phyloP scores from a whole-genome alignment of 2,113 vertebrate genomes.

The Mobula hypostoma region DNA sequence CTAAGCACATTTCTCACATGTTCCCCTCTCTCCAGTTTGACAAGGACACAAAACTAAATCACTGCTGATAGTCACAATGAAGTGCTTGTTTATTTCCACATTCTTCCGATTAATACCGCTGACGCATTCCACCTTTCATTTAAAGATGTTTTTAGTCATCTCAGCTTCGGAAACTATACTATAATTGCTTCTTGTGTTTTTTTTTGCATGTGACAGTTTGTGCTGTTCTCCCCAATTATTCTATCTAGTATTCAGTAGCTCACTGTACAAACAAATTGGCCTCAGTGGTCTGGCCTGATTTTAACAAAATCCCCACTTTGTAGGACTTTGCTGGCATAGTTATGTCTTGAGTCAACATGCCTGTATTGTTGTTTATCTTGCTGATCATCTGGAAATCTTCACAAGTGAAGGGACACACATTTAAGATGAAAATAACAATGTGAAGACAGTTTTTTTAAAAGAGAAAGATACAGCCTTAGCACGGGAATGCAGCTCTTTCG shows the following conservation, averaged over 20 bases:
- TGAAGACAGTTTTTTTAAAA: constrained; percentile 4
- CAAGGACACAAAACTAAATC: constrained; percentile 55
- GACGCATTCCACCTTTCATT: constrained; percentile 60
- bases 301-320: neutral
- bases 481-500: constrained; percentile 3
- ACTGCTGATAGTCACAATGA: constrained; percentile 57
- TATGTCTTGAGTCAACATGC: constrained; percentile 18
- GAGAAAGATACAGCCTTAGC: constrained; percentile 31
- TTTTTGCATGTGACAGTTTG: neutral
- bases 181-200: constrained; percentile 21
- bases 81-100: constrained; percentile 62
- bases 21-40: constrained; percentile 53
- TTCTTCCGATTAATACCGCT: constrained; percentile 54
- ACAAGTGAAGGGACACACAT: constrained; percentile 24
- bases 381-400: constrained; percentile 25
- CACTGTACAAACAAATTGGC: neutral
- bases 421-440: constrained; percentile 19
- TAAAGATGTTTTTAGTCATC: constrained; percentile 51
- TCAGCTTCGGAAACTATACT: constrained; percentile 47
- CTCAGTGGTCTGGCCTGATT: too few relatives aligned
- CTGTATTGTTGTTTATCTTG: constrained; percentile 25
- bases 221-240: neutral
- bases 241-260: neutral
- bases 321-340: neutral
- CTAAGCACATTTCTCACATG: constrained; percentile 68